phyloP scores from a whole-genome alignment of 2,797 vertebrate genomes.

The Alosa sapidissima region DNA sequence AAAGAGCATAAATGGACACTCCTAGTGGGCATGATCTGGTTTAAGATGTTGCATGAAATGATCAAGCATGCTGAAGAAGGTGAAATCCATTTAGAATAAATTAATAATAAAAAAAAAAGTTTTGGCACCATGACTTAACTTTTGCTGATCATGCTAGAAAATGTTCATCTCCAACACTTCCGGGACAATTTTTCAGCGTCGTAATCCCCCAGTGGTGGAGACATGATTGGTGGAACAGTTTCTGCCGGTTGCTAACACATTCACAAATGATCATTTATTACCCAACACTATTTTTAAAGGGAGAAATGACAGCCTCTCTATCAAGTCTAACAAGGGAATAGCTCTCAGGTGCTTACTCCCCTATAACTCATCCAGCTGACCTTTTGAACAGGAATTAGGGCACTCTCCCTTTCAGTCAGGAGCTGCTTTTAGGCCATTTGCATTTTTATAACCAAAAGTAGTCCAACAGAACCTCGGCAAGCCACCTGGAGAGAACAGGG shows the following conservation, averaged over 20 bases:
- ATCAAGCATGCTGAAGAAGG: background rate
- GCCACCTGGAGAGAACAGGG: constrained; percentile 58
- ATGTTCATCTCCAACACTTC: constrained; percentile 68
- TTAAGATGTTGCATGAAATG: background rate
- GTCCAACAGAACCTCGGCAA: constrained; percentile 62
- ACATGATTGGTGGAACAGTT: constrained; percentile 75
- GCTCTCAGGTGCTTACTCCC: constrained; percentile 78
- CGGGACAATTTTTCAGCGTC: constrained; percentile 66
- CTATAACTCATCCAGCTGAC: constrained; percentile 81
- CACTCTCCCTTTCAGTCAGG: constrained; percentile 78
- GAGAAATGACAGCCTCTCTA: constrained; percentile 79
- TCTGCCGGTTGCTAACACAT: constrained; percentile 72
- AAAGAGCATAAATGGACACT: background rate
- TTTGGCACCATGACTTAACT: constrained; percentile 13
- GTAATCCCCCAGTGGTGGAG: constrained; percentile 76
- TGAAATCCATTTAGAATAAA: constrained; percentile 6
- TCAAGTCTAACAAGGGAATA: constrained; percentile 84
- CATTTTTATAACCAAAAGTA: constrained; percentile 73
- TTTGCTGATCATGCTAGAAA: constrained; percentile 61
- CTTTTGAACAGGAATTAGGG: constrained; percentile 84
- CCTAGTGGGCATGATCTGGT: background rate
- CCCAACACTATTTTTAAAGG: constrained; percentile 82
- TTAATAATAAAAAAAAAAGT: background rate
- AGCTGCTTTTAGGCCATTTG: constrained; percentile 76
- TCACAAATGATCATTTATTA: constrained; percentile 84